Evolutionary conservation across 2,888 invertebrate species (phyloP).

Genomic region (Plusia festucae): DNA sequence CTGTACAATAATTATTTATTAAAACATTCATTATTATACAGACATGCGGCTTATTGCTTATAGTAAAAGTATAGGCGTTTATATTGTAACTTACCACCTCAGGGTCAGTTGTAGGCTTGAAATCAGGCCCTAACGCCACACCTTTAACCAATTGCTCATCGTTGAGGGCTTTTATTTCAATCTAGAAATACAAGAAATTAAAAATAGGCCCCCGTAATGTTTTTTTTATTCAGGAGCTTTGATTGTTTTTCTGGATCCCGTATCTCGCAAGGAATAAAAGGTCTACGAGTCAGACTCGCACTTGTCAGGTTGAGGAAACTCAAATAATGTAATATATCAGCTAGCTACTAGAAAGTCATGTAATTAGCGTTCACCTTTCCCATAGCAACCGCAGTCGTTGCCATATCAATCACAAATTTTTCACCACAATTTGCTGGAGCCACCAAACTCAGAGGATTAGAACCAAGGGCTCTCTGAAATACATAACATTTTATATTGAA

Average conservation of each 20-base stretch:
- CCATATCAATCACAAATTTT: slow-evolving; percentile 96
- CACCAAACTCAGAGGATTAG: slow-evolving; percentile 96
- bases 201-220: no score
- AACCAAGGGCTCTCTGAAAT: slow-evolving; percentile 93
- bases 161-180: slow-evolving; percentile 95
- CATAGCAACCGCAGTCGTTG: slow-evolving; percentile 96
- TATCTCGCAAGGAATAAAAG: no score
- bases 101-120: slow-evolving; percentile 91
- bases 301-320: no score
- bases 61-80: not conserved
- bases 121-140: slow-evolving; percentile 94
- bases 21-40: not conserved
- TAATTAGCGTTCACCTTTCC: slow-evolving; percentile 91
- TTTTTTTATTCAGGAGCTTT: no score
- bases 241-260: no score
- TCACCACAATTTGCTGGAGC: slow-evolving; percentile 92
- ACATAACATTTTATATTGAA: not conserved
- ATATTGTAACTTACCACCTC: slow-evolving; percentile 70
- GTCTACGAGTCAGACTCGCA: no score
- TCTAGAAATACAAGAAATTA: slow-evolving; percentile 80
- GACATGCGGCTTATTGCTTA: not conserved
- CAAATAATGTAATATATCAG: not conserved
- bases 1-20: slow-evolving; percentile 57
- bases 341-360: not conserved
- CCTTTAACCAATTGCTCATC: slow-evolving; percentile 93